Base-by-base conservation (phyloP, 2,797 vertebrate genomes). In the Macroramphosus scolopax region DNA sequence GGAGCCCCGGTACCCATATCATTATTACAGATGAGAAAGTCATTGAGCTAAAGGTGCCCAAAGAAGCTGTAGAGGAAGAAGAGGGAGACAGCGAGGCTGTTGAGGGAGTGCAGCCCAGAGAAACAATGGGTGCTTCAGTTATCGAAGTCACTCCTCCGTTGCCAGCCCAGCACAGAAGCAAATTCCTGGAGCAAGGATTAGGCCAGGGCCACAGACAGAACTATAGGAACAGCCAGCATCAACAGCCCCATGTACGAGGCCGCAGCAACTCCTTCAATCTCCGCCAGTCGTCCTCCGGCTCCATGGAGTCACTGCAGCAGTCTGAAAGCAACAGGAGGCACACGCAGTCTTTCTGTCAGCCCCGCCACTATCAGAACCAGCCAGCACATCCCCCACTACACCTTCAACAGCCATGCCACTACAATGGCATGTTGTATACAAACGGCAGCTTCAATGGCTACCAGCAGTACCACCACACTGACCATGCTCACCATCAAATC, bases 1-100 rank as follows among this genome's bases (percentile, higher is more conserved):
- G 97, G 97, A 97, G 95, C 41, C 96, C 97, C 0, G 97, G 97
- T 15, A 98, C 96, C 0, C 96, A 98, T 15, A 98, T 98, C 45
- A 98, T 99, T 36, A 98, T 98, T 61, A 99, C 95, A 2, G 95
- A 98, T 51, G 73, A 96, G 40, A 92, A 96, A 75, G 94, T 98
- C 5, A 92, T 98, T 8, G 97, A 98, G 79, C 88, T 98, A 5
- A 92, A 95, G 69, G 91, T 98, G 64, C 94, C 96, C 2, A 98
- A 95, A 87, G 93, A 95, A 58, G 88, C 92, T 1, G 90, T 92
- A 2, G 81, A 92, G 43, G 91, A 92, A 64, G 87, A 41, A n/a
- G 88, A 85, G 25, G 77, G 59, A 31, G 90, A 15, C 36, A 63
- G 11, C 48, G 61, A 47, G 4, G 9, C 32, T 5, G 73, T 35